phyloP scores from a whole-genome alignment of 2,888 invertebrate genomes.

The Drosophila fulvimacula region DNA sequence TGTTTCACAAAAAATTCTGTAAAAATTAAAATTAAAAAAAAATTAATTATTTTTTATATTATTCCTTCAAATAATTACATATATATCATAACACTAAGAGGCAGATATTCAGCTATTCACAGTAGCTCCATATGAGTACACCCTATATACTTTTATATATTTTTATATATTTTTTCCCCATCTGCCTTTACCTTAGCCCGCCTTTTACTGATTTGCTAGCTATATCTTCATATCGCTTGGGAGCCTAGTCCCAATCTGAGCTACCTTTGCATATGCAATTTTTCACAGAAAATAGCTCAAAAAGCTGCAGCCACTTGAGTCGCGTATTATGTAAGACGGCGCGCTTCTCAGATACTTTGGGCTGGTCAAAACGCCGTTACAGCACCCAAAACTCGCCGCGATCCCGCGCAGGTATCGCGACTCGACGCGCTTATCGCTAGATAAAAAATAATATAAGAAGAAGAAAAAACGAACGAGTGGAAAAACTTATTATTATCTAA shows the following conservation, averaged over 20 bases:
- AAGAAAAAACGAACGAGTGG: neutral
- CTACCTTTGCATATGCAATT: constrained; percentile 1
- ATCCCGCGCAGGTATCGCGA: constrained; percentile 16
- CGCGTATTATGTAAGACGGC: constrained; percentile 2
- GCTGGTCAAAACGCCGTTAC: constrained; percentile 33
- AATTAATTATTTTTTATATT: too few relatives aligned
- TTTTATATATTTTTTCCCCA: too few relatives aligned
- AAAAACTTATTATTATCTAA: constrained; percentile 66
- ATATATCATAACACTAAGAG: neutral
- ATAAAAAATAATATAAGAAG: constrained; percentile 49
- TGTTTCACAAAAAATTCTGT: neutral
- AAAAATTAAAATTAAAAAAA: too few relatives aligned
- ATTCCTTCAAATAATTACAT: neutral
- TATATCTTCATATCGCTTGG: neutral
- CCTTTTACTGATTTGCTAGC: too few relatives aligned
- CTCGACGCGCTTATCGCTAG: constrained; percentile 63
- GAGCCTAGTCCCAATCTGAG: neutral
- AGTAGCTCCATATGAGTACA: too few relatives aligned
- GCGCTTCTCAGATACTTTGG: constrained; percentile 17
- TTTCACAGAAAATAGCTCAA: constrained; percentile 23
- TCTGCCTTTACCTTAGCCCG: too few relatives aligned
- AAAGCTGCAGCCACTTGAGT: constrained; percentile 4
- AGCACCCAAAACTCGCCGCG: constrained; percentile 19
- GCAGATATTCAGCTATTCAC: neutral
- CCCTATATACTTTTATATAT: too few relatives aligned